Conservation (phyloP, 2,888 invertebrate genomes). For the Drosophila lutescens region DNA sequence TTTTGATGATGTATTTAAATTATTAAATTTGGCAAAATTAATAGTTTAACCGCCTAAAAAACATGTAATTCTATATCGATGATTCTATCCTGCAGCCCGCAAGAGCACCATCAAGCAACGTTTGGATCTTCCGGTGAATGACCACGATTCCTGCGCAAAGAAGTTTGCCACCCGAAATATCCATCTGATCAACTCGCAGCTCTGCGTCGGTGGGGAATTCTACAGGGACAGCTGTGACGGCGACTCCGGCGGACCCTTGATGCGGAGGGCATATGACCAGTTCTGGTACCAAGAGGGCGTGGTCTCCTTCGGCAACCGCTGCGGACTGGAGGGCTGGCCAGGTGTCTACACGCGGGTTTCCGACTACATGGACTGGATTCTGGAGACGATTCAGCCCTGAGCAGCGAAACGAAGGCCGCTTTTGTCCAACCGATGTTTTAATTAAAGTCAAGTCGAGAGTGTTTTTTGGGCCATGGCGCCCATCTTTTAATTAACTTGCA, state of each 20-base stretch:
- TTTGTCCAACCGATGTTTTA: slow-evolving; percentile 65
- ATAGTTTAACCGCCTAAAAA: neutral
- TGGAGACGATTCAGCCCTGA: slow-evolving; percentile 84
- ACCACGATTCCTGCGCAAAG: slow-evolving; percentile 84
- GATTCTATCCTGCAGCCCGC: slow-evolving; percentile 58
- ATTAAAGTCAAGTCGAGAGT: slow-evolving; percentile 59
- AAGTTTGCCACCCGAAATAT: slow-evolving; percentile 74
- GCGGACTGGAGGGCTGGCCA: slow-evolving; percentile 86
- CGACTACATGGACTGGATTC: slow-evolving; percentile 88
- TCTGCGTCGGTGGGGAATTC: slow-evolving; percentile 84
- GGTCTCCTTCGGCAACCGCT: slow-evolving; percentile 86
- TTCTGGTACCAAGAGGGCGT: slow-evolving; percentile 83
- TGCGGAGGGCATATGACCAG: slow-evolving; percentile 81
- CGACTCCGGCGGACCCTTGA: slow-evolving; percentile 88
- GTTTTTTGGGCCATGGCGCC: slow-evolving; percentile 22
- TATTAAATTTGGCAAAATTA: no score
- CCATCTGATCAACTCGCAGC: slow-evolving; percentile 66
- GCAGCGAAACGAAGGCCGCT: slow-evolving; percentile 17
- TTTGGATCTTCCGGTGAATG: slow-evolving; percentile 85
- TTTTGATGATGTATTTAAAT: no score
- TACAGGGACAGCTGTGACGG: slow-evolving; percentile 87
- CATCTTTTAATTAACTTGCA: slow-evolving; percentile 75
- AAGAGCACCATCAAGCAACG: slow-evolving; percentile 82
- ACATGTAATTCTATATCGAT: neutral
- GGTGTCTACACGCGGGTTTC: slow-evolving; percentile 89